Evolutionary conservation across 2,113 vertebrate species (phyloP).

Genomic region (Rissa tridactyla): DNA sequence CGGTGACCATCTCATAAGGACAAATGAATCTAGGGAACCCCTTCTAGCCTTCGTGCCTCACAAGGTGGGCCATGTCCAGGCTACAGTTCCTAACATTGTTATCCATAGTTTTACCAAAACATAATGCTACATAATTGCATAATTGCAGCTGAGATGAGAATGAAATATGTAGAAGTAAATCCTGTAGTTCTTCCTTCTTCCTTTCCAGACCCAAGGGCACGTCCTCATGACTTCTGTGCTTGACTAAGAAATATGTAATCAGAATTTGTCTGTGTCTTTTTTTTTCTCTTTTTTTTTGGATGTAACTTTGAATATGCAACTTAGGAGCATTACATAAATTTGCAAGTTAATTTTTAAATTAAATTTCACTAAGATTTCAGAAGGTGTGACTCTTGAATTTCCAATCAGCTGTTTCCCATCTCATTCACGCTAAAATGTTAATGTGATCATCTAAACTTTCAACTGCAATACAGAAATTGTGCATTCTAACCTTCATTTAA

Average conservation of each 20-base stretch:
- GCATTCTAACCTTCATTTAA: background rate
- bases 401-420: background rate
- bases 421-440: background rate
- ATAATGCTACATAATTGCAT: background rate
- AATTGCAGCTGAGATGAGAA: background rate
- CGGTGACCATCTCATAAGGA: background rate
- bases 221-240: background rate
- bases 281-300: background rate
- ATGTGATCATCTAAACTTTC: background rate
- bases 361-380: background rate
- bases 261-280: background rate
- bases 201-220: background rate
- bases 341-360: background rate
- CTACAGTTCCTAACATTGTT: background rate
- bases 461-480: background rate
- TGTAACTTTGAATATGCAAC: background rate
- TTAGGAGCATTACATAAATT: background rate
- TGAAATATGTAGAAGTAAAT: background rate
- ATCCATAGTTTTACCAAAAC: background rate
- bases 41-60: background rate
- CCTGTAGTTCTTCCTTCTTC: background rate
- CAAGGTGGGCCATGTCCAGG: background rate
- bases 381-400: background rate
- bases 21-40: fast-evolving
- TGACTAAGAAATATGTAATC: background rate